Conservation (phyloP, 1,140 invertebrate species). For the Bradysia coprophila region DNA sequence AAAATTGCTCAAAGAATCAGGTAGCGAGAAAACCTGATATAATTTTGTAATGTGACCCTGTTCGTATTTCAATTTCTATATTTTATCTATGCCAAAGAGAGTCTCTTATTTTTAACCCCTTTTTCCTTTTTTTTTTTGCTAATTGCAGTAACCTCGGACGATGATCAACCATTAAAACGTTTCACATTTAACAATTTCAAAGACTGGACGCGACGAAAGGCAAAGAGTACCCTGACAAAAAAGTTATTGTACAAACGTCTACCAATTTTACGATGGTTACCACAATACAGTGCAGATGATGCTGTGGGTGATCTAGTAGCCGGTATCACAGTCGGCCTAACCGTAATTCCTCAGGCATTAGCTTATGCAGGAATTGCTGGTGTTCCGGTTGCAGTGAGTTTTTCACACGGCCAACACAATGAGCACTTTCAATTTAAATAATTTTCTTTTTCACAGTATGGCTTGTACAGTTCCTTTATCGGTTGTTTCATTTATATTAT, state of each 20-base stretch:
- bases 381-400: constrained; percentile 36
- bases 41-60: neutral
- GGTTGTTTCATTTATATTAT: constrained; percentile 82
- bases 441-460: constrained; percentile 35
- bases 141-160: constrained; percentile 1
- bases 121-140: neutral
- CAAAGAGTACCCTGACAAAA: constrained; percentile 26
- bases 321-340: constrained; percentile 72
- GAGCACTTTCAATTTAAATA: neutral
- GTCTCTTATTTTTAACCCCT: no score
- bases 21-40: neutral
- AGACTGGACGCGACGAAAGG: constrained; percentile 8
- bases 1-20: neutral
- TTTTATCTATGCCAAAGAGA: no score
- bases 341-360: constrained; percentile 61
- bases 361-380: constrained; percentile 75
- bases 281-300: constrained; percentile 37
- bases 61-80: neutral
- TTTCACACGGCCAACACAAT: constrained; percentile 2
- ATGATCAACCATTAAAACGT: constrained; percentile 1
- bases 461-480: constrained; percentile 80
- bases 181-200: constrained; percentile 8
- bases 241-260: constrained; percentile 49
- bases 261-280: constrained; percentile 55
- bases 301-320: constrained; percentile 58